Evolutionary conservation across 2,113 vertebrate genomes (phyloP), one percentile per base, ranked within the genome.

Genomic region (Pelecanus crispus): DNA sequence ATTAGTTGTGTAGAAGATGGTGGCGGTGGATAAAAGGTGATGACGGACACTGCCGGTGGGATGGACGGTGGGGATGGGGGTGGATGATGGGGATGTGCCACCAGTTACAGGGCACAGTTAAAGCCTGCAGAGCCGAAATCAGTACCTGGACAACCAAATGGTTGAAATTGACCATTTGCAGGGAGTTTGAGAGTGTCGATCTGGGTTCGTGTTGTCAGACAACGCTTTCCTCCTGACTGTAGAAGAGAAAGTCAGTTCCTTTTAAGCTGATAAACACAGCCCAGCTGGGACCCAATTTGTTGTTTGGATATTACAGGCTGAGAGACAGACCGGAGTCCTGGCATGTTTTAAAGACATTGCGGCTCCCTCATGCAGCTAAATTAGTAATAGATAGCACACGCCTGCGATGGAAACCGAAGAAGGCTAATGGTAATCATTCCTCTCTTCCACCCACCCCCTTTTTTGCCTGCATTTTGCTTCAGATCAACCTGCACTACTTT

Each of bases 201-300:
- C 44, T 71, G 13, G 0, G 90, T 86, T 88, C 62, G 2, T 55
- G 62, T 86, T 93, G 88, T 88, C 83, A 92, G 82, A 95, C 71
- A 89, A 80, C 0, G 7, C 81, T 87, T 92, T 81, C 70, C 34
- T 92, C 62, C 79, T 86, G 70, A 93, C 53, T 58, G 40, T 44
- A 50, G 62, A 91, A 70, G 49, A 88, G 62, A 91, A 96, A 95
- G 88, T 73, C 85, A 70, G 84, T 82, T 92, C 74, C 66, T 96
- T 94, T 82, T 78, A 80, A 86, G 67, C 88, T 61, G 67, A 93
- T 81, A 90, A 96, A 95, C 74, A 94, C 58, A 93, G 70, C 85
- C 94, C 95, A 97, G 95, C 92, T 94, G 95, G 91, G 93, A 93
- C 70, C 31, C 81, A 91, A 66, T 95, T 97, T 97, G 90, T 91